phyloP scores from a whole-genome alignment of 2,797 vertebrate genomes.

The Sebastes umbrosus region DNA sequence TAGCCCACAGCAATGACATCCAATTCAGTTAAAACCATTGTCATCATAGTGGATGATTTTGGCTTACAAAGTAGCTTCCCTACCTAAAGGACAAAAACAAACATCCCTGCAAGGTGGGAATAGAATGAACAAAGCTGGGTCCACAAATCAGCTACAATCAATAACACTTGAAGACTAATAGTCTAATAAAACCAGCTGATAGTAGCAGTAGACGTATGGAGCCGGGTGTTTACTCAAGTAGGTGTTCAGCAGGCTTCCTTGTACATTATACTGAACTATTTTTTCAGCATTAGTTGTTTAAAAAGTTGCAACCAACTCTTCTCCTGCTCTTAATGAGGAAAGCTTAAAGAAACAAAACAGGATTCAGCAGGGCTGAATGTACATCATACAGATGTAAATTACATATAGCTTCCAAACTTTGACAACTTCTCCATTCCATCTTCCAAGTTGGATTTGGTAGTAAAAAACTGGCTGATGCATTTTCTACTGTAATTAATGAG shows the following conservation, averaged over 20 bases:
- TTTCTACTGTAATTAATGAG: constrained; percentile 21
- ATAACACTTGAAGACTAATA: neutral
- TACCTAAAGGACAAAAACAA: neutral
- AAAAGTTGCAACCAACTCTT: neutral
- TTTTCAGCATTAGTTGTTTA: neutral
- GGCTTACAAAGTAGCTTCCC: neutral
- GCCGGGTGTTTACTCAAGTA: neutral
- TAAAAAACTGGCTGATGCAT: constrained; percentile 16
- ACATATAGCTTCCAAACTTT: neutral
- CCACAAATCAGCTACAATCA: neutral
- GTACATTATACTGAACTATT: neutral
- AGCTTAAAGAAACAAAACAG: neutral
- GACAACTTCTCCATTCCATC: neutral
- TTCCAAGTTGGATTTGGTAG: constrained; percentile 19
- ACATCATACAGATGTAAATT: constrained; percentile 2
- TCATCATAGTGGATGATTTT: neutral
- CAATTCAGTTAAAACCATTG: neutral
- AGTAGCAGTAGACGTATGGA: neutral
- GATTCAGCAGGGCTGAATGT: neutral
- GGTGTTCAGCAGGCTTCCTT: neutral
- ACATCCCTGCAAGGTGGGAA: neutral
- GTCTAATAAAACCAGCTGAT: neutral
- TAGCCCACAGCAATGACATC: neutral
- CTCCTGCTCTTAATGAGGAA: neutral
- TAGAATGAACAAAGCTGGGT: neutral